Percentiles rank a stretch among this genome's conserved stretches.
phyloP scores from a whole-genome alignment of 2,888 invertebrate genomes.

The Diarsia mendica region DNA sequence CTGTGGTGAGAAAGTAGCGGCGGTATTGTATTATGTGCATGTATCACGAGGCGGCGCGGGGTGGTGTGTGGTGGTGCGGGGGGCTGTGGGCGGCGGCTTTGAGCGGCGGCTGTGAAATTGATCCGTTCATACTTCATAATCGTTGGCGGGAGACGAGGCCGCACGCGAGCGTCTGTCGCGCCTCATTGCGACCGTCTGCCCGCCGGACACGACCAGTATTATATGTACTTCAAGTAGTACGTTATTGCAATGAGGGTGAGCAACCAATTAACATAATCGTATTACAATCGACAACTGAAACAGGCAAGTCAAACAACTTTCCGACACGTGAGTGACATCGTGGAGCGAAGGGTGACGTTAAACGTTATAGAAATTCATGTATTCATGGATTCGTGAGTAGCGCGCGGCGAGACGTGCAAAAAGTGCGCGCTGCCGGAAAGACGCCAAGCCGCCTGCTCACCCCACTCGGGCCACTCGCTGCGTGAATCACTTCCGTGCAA shows the following conservation, averaged over 20 bases:
- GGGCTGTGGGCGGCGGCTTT: constrained; percentile 70
- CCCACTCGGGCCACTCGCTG: background rate
- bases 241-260: constrained; percentile 3
- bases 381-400: constrained; percentile 61
- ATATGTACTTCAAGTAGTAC: background rate
- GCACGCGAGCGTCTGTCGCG: constrained; percentile 61
- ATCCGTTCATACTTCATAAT: constrained; percentile 84
- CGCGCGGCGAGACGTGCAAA: constrained; percentile 64
- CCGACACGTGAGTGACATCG: constrained; percentile 51
- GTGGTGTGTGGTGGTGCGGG: constrained; percentile 46
- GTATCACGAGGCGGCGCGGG: constrained; percentile 46
- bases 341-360: constrained; percentile 61
- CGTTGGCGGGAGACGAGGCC: constrained; percentile 74
- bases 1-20: constrained; percentile 61
- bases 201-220: background rate
- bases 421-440: constrained; percentile 56
- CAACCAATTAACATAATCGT: constrained; percentile 5
- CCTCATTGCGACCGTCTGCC: constrained; percentile 40
- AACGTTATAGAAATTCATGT: constrained; percentile 66
- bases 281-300: constrained; percentile 22
- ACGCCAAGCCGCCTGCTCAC: constrained; percentile 21
- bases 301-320: constrained; percentile 12
- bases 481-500: constrained; percentile 27
- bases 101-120: constrained; percentile 81
- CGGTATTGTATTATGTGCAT: constrained; percentile 57